Evolutionary conservation across 2,113 vertebrate genomes (phyloP), one percentile per base, ranked within the genome.

Genomic region (Puffinus mauretanicus): DNA sequence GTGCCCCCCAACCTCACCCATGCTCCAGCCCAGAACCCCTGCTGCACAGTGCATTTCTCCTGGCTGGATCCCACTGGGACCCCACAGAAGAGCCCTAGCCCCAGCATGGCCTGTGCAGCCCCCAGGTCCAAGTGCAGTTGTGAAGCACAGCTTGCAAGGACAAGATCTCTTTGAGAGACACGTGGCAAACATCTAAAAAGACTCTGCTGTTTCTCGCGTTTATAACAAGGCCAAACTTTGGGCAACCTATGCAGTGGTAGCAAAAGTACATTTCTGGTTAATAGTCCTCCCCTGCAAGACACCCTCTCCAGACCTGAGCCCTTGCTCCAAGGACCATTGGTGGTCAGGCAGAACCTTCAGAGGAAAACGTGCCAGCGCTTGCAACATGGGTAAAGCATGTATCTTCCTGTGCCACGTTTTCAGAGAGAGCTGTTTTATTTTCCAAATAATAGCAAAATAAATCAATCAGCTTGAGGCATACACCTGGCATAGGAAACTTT

Each of bases 391-490:
- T 58, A 82, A 92, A 70, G 75, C 72, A 32, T 0, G 1, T 36
- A 52, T n/a, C 4, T 2, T 61, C 44, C n/a, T 7, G 4, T 20
- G 46, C 54, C 61, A 25, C 19, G 4, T 57, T 82, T 86, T 79
- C 54, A 90, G 80, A 80, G 24, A 26, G 57, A 18, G 11, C 9
- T 36, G 13, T 13, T 90, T 92, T 61, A 32, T 94, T 95, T 91
- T 72, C 70, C 72, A 94, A 96, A 95, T 76, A 94, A 87, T 17
- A 67, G 57, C 1, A 3, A 93, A 92, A 76, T 76, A 95, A 96
- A 96, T 95, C 51, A 85, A 82, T 88, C 77, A 87, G 88, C 92
- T 93, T 82, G 61, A 95, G 94, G 94, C 94, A 91, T 72, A 85
- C 65, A 92, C 92, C 94, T 96, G 86, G 95, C 91, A 76, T 18